These are phyloP conservation scores for Dasysyrphus tricinctus DNA, from an alignment of 2,888 invertebrate species.

Conservation along the genomic window DNA sequence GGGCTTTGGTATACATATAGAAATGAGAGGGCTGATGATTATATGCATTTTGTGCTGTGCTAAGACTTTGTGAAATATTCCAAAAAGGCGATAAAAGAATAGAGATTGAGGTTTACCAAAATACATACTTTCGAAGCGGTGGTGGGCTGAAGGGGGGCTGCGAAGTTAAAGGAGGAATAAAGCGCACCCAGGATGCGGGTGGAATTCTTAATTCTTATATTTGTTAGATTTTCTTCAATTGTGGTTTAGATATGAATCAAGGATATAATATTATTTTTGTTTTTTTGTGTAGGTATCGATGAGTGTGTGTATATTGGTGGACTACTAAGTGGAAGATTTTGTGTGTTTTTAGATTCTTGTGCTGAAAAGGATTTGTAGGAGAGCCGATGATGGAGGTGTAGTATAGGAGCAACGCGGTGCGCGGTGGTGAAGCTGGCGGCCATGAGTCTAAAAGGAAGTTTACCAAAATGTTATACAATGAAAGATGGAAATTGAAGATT, in stretches of 20 bases:
- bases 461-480: slow-evolving; percentile 25
- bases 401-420: not conserved
- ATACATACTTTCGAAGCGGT: not conserved
- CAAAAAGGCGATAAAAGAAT: slow-evolving; percentile 52
- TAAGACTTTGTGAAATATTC: slow-evolving; percentile 66
- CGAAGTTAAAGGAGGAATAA: slow-evolving; percentile 2
- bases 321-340: slow-evolving; percentile 60
- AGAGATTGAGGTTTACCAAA: slow-evolving; percentile 11
- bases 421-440: not conserved
- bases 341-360: slow-evolving; percentile 21
- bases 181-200: slow-evolving; percentile 62
- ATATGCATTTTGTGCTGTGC: slow-evolving; percentile 73
- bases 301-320: slow-evolving; percentile 20
- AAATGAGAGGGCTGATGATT: slow-evolving; percentile 40
- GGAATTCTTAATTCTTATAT: slow-evolving; percentile 68
- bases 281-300: not conserved
- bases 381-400: not conserved
- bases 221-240: slow-evolving; percentile 41
- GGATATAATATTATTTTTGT: slow-evolving; percentile 56
- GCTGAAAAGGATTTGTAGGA: slow-evolving; percentile 39
- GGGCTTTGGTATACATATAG: slow-evolving; percentile 7
- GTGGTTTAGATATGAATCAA: slow-evolving; percentile 66
- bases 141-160: not conserved
- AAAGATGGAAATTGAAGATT: slow-evolving; percentile 61
- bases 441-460: slow-evolving; percentile 43